Conservation (phyloP, 2,797 vertebrate genomes). For the Sebastolobus altivelis region DNA sequence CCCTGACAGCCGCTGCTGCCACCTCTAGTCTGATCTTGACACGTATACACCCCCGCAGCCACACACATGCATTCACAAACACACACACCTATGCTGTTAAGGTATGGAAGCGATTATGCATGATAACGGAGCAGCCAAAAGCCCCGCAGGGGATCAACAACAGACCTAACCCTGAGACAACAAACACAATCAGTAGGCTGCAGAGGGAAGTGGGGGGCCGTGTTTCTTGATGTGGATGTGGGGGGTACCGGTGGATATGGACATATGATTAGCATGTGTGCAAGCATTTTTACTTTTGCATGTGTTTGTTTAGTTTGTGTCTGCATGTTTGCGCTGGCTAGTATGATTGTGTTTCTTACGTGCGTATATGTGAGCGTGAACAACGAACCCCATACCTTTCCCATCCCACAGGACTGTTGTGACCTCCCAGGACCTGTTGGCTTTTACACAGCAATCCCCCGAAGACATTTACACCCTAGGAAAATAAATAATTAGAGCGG, state of each 20-base stretch:
- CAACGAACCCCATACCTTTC: slow-evolving; percentile 30
- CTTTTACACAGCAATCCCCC: slow-evolving; percentile 75
- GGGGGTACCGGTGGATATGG: slow-evolving; percentile 12
- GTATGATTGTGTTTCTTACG: slow-evolving; percentile 37
- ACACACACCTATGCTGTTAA: slow-evolving; percentile 61
- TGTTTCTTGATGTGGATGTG: slow-evolving; percentile 41
- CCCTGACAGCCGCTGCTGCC: slow-evolving; percentile 52
- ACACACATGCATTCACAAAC: slow-evolving; percentile 61
- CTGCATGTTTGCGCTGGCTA: not conserved
- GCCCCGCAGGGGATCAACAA: slow-evolving; percentile 78
- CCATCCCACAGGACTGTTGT: slow-evolving; percentile 46
- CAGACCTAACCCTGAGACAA: slow-evolving; percentile 80
- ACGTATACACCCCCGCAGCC: slow-evolving; percentile 58
- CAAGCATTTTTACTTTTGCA: slow-evolving; percentile 1
- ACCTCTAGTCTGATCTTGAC: slow-evolving; percentile 67
- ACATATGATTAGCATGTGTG: slow-evolving; percentile 51
- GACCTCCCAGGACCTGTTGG: slow-evolving; percentile 76
- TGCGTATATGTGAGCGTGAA: slow-evolving; percentile 46
- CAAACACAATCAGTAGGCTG: slow-evolving; percentile 77
- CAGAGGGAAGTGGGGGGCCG: slow-evolving; percentile 36
- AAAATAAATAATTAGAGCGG: slow-evolving; percentile 81
- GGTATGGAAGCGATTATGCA: slow-evolving; percentile 81
- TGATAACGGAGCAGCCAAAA: slow-evolving; percentile 75
- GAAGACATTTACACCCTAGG: slow-evolving; percentile 77
- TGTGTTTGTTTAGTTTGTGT: slow-evolving; percentile 31